Evolutionary conservation across 1,140 invertebrate genomes (phyloP), one percentile per base, ranked within the genome.

Genomic region (Thalassaphorura encarpata): DNA sequence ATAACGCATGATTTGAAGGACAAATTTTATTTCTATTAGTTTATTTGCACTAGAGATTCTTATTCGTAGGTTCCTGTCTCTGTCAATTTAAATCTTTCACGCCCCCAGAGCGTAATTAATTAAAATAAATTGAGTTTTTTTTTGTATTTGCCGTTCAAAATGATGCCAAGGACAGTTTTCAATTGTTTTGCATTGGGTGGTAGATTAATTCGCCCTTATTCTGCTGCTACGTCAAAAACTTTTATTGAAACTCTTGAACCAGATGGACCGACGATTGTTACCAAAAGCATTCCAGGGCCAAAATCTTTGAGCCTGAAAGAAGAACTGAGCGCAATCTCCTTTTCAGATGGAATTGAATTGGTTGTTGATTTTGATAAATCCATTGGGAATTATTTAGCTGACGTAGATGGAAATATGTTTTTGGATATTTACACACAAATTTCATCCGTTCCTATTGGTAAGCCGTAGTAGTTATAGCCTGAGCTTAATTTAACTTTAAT

Each of bases 381-480:
- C 6, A 70, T 81, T 26, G 96, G 96, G 36, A 99, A 99, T 73
- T 99, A 97, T 70, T 73, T 99, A 45, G 82, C 84, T 18, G 96
- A 99, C 74, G 92, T 85, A 2, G 95, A 99, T 74, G 93, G 90
- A 13, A 94, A 94, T 69, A 69, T 77, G 13, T 76, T 93, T 59
- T 77, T 99, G 50, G 96, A 99, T 75, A 76, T 92, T 23, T 98
- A 85, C 71, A 95, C 87, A 52, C 95, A 98, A 80, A 98, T 99
- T 66, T 94, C 96, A 0, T 97, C 94, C 1, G 75, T 97, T 62
- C 95, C 96, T 2, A 70, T 99, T 23, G 33, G 33, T 36, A 36
- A 36, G 33, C 33, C n/a, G 33, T n/a, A n/a, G n/a, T 11, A 36
- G n/a, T n/a, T n/a, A n/a, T 36, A n/a, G 33, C 33, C n/a, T 36